Percentiles rank a stretch among this genome's conserved stretches.
Conservation (phyloP, 2,888 invertebrate genomes). For the Tetragonisca angustula region DNA sequence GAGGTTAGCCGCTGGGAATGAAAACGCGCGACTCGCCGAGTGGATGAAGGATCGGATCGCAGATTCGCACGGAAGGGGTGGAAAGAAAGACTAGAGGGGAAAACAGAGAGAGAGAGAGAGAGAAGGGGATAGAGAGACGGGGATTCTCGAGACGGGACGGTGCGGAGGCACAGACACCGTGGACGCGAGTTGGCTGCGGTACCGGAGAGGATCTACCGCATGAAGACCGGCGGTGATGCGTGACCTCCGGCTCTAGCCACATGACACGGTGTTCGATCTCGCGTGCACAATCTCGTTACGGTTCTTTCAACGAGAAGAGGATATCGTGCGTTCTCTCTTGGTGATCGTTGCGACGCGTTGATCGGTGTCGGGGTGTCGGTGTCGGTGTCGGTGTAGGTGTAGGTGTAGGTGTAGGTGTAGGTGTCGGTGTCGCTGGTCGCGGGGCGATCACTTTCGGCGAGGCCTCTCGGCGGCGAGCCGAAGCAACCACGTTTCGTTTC, state of each 20-base stretch:
- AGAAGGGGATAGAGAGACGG: slow-evolving; percentile 10
- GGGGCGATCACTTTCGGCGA: neutral
- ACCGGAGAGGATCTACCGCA: neutral
- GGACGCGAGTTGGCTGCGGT: slow-evolving; percentile 18
- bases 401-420: too few relatives aligned
- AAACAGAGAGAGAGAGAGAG: neutral
- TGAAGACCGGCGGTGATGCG: slow-evolving; percentile 37
- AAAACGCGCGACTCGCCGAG: slow-evolving; percentile 19
- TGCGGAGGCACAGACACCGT: slow-evolving; percentile 14
- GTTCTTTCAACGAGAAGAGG: slow-evolving; percentile 6
- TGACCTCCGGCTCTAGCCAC: slow-evolving; percentile 46
- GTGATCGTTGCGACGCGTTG: neutral
- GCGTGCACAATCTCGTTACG: slow-evolving; percentile 19
- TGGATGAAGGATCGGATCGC: neutral
- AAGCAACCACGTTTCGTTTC: slow-evolving; percentile 3
- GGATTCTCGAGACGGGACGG: slow-evolving; percentile 19
- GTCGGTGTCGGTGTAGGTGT: too few relatives aligned
- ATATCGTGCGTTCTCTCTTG: neutral
- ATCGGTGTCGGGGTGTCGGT: neutral
- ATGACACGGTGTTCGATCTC: slow-evolving; percentile 38
- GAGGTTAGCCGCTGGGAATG: neutral
- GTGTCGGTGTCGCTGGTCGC: neutral
- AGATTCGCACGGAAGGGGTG: neutral
- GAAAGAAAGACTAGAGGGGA: neutral
- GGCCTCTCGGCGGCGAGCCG: too few relatives aligned